phyloP scores from a whole-genome alignment of 2,888 invertebrate species.

The Halictus ligatus region DNA sequence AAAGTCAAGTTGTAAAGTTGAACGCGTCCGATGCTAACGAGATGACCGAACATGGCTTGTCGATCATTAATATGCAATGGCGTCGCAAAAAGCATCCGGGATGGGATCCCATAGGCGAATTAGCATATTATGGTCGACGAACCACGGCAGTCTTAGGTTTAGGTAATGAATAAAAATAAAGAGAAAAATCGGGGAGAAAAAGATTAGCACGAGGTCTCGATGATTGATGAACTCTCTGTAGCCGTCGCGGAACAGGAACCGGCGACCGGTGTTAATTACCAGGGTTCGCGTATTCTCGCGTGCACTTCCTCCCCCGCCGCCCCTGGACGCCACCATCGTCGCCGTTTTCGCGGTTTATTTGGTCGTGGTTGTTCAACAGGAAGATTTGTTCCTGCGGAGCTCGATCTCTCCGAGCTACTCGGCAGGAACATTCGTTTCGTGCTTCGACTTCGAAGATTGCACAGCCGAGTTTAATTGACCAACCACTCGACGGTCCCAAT shows the following conservation, averaged over 20 bases:
- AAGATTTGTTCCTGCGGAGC: conserved; percentile 9
- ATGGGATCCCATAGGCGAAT: conserved; percentile 30
- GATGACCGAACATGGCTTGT: conserved; percentile 16
- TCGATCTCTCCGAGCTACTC: background rate
- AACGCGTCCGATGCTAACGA: conserved; percentile 43
- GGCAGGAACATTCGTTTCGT: background rate
- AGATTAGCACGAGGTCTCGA: conserved; percentile 9
- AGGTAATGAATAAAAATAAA: background rate
- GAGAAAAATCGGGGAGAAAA: background rate
- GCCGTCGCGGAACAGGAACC: conserved; percentile 26
- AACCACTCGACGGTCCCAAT: background rate
- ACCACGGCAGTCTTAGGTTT: background rate
- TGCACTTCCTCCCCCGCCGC: background rate
- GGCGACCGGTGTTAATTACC: conserved; percentile 15
- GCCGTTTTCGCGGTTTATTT: conserved; percentile 1
- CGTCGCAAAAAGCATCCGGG: background rate
- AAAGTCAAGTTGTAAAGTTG: conserved; percentile 14
- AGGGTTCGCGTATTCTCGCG: background rate
- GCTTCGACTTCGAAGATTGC: background rate
- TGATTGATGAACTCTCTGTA: conserved; percentile 36
- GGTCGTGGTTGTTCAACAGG: conserved; percentile 3
- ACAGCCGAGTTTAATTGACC: conserved; percentile 14
- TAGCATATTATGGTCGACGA: conserved; percentile 1
- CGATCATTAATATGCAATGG: conserved; percentile 41
- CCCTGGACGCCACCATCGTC: background rate